Conservation (phyloP, 2,888 invertebrate species). For the Dynastes hyllus region DNA sequence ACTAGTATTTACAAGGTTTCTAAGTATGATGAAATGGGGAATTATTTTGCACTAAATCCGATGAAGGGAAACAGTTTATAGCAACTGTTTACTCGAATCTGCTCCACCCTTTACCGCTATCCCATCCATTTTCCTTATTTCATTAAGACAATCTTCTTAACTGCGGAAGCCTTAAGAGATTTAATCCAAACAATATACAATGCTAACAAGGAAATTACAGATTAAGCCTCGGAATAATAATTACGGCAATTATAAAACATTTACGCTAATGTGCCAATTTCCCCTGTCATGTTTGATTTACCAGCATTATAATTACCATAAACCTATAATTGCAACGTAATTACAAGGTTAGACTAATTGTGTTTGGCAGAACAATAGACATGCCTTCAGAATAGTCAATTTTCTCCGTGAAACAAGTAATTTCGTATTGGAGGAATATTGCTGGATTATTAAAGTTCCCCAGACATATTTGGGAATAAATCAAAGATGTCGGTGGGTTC, state of each 20-base stretch:
- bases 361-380: slow-evolving; percentile 3
- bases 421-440: not conserved
- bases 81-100: too few relatives aligned
- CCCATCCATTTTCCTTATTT: not conserved
- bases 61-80: too few relatives aligned
- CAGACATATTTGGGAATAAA: not conserved
- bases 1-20: too few relatives aligned
- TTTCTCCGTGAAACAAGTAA: not conserved
- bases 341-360: slow-evolving; percentile 22
- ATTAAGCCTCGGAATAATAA: slow-evolving; percentile 38
- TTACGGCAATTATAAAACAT: slow-evolving; percentile 36
- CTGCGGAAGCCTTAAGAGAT: slow-evolving; percentile 10
- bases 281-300: slow-evolving; percentile 48
- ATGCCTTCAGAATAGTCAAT: slow-evolving; percentile 16
- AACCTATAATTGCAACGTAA: slow-evolving; percentile 39
- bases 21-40: not conserved
- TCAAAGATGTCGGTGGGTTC: too few relatives aligned
- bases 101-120: not conserved
- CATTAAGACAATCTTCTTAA: slow-evolving; percentile 15
- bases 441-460: not conserved
- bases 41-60: too few relatives aligned
- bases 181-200: slow-evolving; percentile 29
- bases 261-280: slow-evolving; percentile 35
- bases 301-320: slow-evolving; percentile 37
- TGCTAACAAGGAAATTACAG: slow-evolving; percentile 25